Conservation (phyloP, 2,888 invertebrate genomes). For the Lacanobia wlatinum region DNA sequence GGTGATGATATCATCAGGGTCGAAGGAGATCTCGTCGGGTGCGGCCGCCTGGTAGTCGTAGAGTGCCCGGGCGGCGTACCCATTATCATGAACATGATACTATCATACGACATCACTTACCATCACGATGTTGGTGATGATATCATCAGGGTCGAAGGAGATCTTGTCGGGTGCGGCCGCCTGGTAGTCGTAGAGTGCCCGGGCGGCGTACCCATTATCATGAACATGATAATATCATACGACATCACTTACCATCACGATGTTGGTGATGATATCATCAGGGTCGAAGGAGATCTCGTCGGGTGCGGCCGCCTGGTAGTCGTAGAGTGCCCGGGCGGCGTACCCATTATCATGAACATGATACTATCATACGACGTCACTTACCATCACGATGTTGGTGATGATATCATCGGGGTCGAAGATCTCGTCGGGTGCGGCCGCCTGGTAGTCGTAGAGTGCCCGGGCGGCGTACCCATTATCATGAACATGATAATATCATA, state of each 20-base stretch:
- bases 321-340: slow-evolving; percentile 92
- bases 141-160: slow-evolving; percentile 98
- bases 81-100: slow-evolving; percentile 82
- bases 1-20: slow-evolving; percentile 97
- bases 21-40: slow-evolving; percentile 98
- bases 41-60: slow-evolving; percentile 98
- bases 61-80: slow-evolving; percentile 93
- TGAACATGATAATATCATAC: no score
- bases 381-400: no score
- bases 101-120: slow-evolving; percentile 83
- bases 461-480: no score
- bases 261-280: no score
- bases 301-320: slow-evolving; percentile 97
- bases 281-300: slow-evolving; percentile 89
- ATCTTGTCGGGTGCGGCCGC: slow-evolving; percentile 98
- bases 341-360: no score
- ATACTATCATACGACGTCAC: no score
- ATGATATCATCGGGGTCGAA: no score
- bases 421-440: slow-evolving; percentile 97
- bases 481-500: no score
- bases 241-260: no score
- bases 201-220: slow-evolving; percentile 93
- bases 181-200: slow-evolving; percentile 96
- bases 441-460: slow-evolving; percentile 97
- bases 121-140: slow-evolving; percentile 98